A percentile compares a stretch with the other conserved stretches of the same genome.
phyloP scores from a whole-genome alignment of 2,113 vertebrate genomes.

The Stercorarius parasiticus region DNA sequence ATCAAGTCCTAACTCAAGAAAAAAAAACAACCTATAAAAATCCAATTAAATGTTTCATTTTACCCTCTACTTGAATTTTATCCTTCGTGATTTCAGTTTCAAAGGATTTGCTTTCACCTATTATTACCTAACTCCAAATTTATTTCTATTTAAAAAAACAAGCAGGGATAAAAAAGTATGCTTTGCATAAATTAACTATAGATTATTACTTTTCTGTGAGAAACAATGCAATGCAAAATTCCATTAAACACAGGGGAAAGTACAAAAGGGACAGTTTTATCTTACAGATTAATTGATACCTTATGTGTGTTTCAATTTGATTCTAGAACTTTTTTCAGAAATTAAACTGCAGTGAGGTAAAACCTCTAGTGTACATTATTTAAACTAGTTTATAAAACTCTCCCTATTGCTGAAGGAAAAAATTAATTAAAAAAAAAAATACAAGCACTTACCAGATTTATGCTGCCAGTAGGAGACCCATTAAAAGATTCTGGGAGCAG shows the following conservation, averaged over 20 bases:
- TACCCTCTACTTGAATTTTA: background rate
- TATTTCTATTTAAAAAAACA: background rate
- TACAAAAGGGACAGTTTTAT: background rate
- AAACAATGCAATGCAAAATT: background rate
- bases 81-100: background rate
- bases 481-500: slow-evolving; percentile 90
- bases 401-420: background rate
- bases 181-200: background rate
- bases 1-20: background rate
- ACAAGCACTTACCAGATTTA: slow-evolving; percentile 87
- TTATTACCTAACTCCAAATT: background rate
- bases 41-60: background rate
- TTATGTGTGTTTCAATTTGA: background rate
- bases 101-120: background rate
- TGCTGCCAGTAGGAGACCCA: slow-evolving; percentile 95
- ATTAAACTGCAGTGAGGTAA: background rate
- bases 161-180: background rate
- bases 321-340: background rate
- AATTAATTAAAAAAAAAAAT: background rate
- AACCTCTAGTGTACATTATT: background rate
- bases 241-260: background rate
- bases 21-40: background rate
- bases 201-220: background rate
- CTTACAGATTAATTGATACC: background rate
- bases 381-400: background rate